Percentiles rank a stretch among this genome's conserved stretches.
Evolutionary conservation across 2,888 invertebrate genomes (phyloP).

Genomic region (Sialis lutaria): DNA sequence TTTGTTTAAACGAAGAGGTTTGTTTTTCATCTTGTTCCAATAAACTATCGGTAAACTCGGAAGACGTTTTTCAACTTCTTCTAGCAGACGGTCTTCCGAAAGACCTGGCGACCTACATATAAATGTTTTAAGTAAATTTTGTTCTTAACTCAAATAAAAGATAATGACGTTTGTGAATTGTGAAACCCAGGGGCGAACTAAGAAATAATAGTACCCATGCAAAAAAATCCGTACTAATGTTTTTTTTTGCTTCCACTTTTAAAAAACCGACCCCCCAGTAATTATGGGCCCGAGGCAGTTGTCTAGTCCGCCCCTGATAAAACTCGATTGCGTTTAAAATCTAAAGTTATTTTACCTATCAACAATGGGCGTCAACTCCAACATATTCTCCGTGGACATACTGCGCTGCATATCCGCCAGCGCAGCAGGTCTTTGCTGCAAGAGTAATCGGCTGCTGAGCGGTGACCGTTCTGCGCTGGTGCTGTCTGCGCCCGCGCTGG

Average conservation of each 20-base stretch:
- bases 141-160: too few species aligned
- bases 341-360: constrained; percentile 21
- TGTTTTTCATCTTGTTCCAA: constrained; percentile 70
- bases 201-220: too few species aligned
- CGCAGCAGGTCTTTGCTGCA: constrained; percentile 25
- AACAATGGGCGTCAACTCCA: constrained; percentile 36
- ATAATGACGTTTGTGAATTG: too few species aligned
- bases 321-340: too few species aligned
- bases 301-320: too few species aligned
- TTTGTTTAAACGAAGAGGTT: constrained; percentile 47
- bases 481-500: too few species aligned
- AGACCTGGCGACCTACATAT: constrained; percentile 28
- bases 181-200: too few species aligned
- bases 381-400: constrained; percentile 23
- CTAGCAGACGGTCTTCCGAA: constrained; percentile 56
- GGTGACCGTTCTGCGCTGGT: constrained; percentile 5
- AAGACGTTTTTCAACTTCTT: constrained; percentile 60
- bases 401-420: constrained; percentile 15
- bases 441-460: constrained; percentile 28
- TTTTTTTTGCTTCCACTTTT: too few species aligned
- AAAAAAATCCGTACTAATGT: too few species aligned
- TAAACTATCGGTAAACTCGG: constrained; percentile 74
- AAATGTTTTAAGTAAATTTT: too few species aligned
- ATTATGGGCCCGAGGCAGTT: too few species aligned
- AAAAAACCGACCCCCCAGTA: too few species aligned